These are phyloP conservation scores for Fulmarus glacialis DNA, from an alignment of 2,113 vertebrate genomes.

Conservation along the genomic window DNA sequence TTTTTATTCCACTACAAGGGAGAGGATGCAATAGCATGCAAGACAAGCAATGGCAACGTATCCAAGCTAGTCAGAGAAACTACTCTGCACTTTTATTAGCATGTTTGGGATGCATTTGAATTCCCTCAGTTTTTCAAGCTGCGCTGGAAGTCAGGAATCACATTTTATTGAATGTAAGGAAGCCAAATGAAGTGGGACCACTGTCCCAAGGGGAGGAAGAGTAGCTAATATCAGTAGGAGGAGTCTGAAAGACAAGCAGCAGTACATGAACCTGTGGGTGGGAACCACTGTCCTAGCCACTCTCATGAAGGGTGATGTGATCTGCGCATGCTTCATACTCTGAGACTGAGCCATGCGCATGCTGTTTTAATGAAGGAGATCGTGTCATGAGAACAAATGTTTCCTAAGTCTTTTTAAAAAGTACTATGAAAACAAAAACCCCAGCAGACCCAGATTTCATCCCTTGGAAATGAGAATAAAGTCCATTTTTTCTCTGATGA, in stretches of 20 bases:
- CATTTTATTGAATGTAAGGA: neutral
- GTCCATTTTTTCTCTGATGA: neutral
- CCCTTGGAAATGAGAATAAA: neutral
- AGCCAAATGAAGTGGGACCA: neutral
- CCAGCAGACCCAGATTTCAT: conserved; percentile 43
- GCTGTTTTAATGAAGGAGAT: neutral
- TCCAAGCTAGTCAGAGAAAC: neutral
- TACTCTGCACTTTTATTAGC: neutral
- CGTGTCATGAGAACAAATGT: neutral
- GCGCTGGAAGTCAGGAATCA: neutral
- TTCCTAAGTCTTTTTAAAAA: neutral
- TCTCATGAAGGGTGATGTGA: neutral
- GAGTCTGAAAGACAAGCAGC: neutral
- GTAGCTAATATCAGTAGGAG: neutral
- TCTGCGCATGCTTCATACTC: conserved; percentile 29
- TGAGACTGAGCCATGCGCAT: conserved; percentile 29
- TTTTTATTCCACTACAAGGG: neutral
- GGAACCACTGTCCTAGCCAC: conserved; percentile 63
- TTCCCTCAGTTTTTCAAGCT: neutral
- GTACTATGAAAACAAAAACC: conserved; percentile 26
- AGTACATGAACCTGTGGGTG: neutral
- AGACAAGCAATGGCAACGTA: neutral
- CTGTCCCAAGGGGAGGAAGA: neutral
- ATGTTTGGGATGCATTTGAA: neutral
- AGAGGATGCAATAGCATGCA: neutral